Base-by-base conservation (phyloP, 2,797 vertebrate species). In the Squalus acanthias region DNA sequence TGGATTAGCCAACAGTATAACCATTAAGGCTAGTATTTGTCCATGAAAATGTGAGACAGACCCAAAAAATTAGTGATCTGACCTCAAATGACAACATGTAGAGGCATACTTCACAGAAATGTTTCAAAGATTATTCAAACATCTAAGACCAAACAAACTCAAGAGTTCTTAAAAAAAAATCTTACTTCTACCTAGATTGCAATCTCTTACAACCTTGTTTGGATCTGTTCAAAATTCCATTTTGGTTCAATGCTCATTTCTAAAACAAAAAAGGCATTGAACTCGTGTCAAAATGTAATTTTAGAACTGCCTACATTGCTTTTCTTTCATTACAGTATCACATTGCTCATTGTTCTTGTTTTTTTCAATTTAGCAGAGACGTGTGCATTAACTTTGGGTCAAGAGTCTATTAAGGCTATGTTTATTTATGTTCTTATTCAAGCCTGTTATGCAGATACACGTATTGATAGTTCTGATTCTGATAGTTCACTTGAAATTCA, bases 331-430 rank as follows among this genome's bases (percentile, higher is more conserved):
- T 95, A 60, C 46, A 76, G 94, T 76, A 50, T 95, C 70, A 95
- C 94, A 95, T 95, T 95, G 76, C 94, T 95, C 94, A 95, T 95
- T 76, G 94, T 95, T 95, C 94, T 76, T n/a, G 57, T 65, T 92
- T 46, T 93, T 57, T 95, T 74, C 70, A 57, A 95, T 95, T 95
- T 70, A 76, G 94, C 13, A 10, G 94, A 95, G 94, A 74, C 13
- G 29, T 95, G 29, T 53, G 50, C 29, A 95, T 95, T 95, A 95
- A 95, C 94, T 76, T 72, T 76, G 50, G 94, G 70, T 95, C 94
- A 95, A 95, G 94, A 95, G 94, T 60, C 94, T 76, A 76, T 95
- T 76, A 95, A 76, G 70, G 70, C 50, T 95, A 95, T 74, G 69
- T 95, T 95, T 95, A 95, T 95, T 95, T 76, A 95, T 95, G 72